Evolutionary conservation across 2,113 vertebrate genomes (phyloP), one percentile per base, ranked within the genome.

Genomic region (Hypomesus transpacificus): DNA sequence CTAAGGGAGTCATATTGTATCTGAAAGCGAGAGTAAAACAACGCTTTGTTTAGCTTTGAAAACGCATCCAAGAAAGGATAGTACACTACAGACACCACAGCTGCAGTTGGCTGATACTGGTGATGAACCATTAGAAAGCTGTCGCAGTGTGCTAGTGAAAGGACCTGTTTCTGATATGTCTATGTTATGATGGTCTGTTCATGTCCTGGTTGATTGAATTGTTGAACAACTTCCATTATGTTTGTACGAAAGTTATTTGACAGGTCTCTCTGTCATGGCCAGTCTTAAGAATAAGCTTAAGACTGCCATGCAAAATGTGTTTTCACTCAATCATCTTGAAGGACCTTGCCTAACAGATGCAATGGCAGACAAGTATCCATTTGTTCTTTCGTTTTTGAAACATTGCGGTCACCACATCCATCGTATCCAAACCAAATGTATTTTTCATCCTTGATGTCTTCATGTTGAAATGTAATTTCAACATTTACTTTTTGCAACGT

Each of bases 1-100:
- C 75, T 70, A 74, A 63, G 68, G 56, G 74, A 78, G 71, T 69
- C 64, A 56, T 82, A 69, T 77, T 82, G 74, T 57, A 70, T 78
- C 63, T 79, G 78, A 78, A 85, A 81, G 76, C 31, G 4, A 18
- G 70, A 65, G 69, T 56, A 2, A 77, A 78, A 70, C 66, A 73
- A 80, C 39, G 46, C 52, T 67, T 73, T 57, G 66, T 79, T 72
- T 75, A n/a, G 62, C 74, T 84, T 82, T 77, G 68, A 73, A 70
- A 76, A 50, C 3, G 7, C 28, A 56, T 78, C 82, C 86, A 87
- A 84, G 68, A 73, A 28, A 67, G 67, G 67, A 85, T 84, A 82
- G 82, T 75, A 54, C 59, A 73, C 17, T 54, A 46, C 39, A 46
- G 34, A 69, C 75, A 50, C 66, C 63, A 50, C 80, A 79, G 84